Percentiles rank a stretch among this genome's conserved stretches.
Evolutionary conservation across 2,888 invertebrate genomes (phyloP).

Genomic region (Osmoderma eremita): DNA sequence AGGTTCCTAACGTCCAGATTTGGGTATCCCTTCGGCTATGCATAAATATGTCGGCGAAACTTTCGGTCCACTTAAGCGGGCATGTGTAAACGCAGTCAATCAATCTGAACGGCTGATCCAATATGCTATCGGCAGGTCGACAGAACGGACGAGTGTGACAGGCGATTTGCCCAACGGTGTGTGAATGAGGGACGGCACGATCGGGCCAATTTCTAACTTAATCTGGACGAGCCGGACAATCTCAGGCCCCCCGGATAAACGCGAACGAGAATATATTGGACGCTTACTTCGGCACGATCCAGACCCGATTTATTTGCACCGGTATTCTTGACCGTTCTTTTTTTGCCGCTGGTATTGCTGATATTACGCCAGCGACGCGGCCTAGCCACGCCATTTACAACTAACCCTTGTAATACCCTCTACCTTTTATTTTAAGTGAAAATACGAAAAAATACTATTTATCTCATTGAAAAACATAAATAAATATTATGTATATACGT

Average conservation of each 20-base stretch:
- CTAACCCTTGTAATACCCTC: no score
- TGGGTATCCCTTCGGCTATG: slow-evolving; percentile 27
- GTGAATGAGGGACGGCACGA: slow-evolving; percentile 64
- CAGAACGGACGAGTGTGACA: slow-evolving; percentile 56
- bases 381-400: not conserved
- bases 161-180: slow-evolving; percentile 62
- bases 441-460: no score
- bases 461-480: no score
- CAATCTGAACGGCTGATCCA: slow-evolving; percentile 52
- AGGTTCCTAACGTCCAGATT: slow-evolving; percentile 1
- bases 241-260: slow-evolving; percentile 58
- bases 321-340: slow-evolving; percentile 40
- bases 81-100: slow-evolving; percentile 50
- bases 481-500: no score
- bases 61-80: slow-evolving; percentile 41
- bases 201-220: slow-evolving; percentile 63
- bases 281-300: slow-evolving; percentile 57
- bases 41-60: slow-evolving; percentile 39
- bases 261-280: slow-evolving; percentile 56
- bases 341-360: slow-evolving; percentile 25
- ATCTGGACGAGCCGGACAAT: slow-evolving; percentile 60
- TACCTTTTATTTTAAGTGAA: no score
- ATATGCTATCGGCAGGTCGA: slow-evolving; percentile 52
- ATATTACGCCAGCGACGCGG: slow-evolving; percentile 20
- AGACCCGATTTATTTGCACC: slow-evolving; percentile 41